phyloP scores from a whole-genome alignment of 1,140 invertebrate species.

The Coboldia fuscipes region DNA sequence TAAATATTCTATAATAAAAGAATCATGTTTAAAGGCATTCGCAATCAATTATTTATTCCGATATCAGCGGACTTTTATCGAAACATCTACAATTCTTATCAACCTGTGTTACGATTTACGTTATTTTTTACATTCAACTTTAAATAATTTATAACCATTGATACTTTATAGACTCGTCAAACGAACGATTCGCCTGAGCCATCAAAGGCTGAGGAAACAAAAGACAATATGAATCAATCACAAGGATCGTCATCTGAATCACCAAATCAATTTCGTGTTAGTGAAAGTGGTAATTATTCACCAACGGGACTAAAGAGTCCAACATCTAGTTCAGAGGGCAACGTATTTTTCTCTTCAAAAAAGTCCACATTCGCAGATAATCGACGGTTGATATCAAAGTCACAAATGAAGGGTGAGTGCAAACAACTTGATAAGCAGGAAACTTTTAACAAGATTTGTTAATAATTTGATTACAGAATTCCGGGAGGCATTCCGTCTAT shows the following conservation, averaged over 20 bases:
- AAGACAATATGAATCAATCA: conserved; percentile 12
- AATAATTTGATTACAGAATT: conserved; percentile 33
- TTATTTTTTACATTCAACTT: too few species aligned
- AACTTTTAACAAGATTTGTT: not conserved
- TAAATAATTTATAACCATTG: too few species aligned
- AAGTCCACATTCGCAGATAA: conserved; percentile 21
- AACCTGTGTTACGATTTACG: too few species aligned
- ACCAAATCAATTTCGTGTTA: conserved; percentile 4
- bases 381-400: conserved; percentile 39
- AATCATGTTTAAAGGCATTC: too few species aligned
- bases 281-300: conserved; percentile 20
- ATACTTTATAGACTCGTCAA: not conserved
- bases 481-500: conserved; percentile 67
- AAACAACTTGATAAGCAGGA: not conserved
- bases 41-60: too few species aligned
- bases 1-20: too few species aligned
- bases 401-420: conserved; percentile 47
- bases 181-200: not conserved
- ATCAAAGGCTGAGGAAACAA: conserved; percentile 13
- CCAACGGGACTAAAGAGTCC: conserved; percentile 13
- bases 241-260: conserved; percentile 8
- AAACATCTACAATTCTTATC: too few species aligned
- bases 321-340: conserved; percentile 1
- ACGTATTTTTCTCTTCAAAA: conserved; percentile 3
- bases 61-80: too few species aligned